Base-by-base conservation (phyloP, 2,888 invertebrate genomes). In the Volucella zonaria region DNA sequence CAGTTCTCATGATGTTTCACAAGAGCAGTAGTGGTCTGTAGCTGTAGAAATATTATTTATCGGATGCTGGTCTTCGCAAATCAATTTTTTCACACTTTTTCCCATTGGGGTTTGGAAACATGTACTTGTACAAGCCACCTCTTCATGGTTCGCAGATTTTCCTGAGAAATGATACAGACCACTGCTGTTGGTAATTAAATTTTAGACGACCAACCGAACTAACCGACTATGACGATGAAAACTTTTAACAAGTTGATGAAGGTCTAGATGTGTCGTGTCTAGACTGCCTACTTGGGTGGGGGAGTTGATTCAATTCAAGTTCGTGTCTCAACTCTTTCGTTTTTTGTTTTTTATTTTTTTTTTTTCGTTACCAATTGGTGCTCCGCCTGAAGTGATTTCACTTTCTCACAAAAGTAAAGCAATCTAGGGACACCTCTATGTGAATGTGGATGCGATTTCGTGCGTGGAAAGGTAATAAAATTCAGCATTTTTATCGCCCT, bases 21-120 rank as follows among this genome's bases (percentile, higher is more conserved):
- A 12, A 23, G 23, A 52, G 66, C 14, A 23, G 54, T 14, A 23
- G 47, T 64, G 31, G 67, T 64, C 43, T 73, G 61, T 4, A 51
- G 31, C 43, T 73, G 61, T 4, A 51, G 31, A 62, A 79, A 54
- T 79, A 83, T 67, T 76, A 80, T 83, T 83, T 83, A 85, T 81
- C 47, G 81, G 59, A 76, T 76, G 73, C 67, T 77, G 81, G 58
- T 68, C 71, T 73, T 81, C 62, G 64, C 76, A 77, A 81, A 85
- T 85, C 85, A 85, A 85, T 85, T 81, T 80, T 71, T 76, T 80
- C 75, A 70, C 71, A 73, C 81, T 58, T 67, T 74, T 85, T 68
- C 73, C 85, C 31, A 31, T 31, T 31, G 31, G 31, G 31, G 31
- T 6, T 31, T 31, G 31, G 31, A 31, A 31, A 31, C 31, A 31